Evolutionary conservation across 2,888 invertebrate genomes (phyloP), one percentile per base, ranked within the genome.

Genomic region (Thumatha senex): DNA sequence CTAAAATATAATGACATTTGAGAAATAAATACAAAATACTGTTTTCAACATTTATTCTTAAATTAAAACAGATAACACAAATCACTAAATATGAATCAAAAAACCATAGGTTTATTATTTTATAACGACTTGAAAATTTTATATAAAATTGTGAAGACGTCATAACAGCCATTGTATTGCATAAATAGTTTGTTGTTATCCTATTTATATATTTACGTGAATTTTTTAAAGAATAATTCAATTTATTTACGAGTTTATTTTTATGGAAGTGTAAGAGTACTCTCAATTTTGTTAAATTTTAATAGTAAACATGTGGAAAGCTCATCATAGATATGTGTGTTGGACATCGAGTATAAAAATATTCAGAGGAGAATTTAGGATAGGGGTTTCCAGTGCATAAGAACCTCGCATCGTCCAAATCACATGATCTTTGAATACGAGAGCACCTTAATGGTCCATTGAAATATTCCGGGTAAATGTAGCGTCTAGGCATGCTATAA

Each of bases 281-380:
- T n/a, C n/a, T 24, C 2, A 24, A 24, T 24, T 24, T 24, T 5
- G 5, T 24, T 5, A 24, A 4, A 24, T 24, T 24, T 24, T 24
- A 24, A 5, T 24, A 13, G 24, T 54, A 75, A 36, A 61, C 70
- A 40, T 60, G 72, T 0, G 70, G 70, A 40, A 58, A 70, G 0
- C 55, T 57, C 43, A 69, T 13, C 55, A 63, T 51, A 2, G 67
- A 55, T 15, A 51, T 65, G 33, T 60, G 74, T 4, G 64, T 65
- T 7, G 54, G 54, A 33, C 14, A 39, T 12, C n/a, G 29, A 2
- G 7, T 29, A 29, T 39, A 39, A 29, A 29, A 29, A 33, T 31
- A 34, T 11, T 40, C 40, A 18, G 40, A 50, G 36, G 44, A 45
- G 18, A 24, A 24, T 24, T 24, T 24, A 24, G 18, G 18, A 24